A percentile compares a stretch with the other conserved stretches of the same genome.
Evolutionary conservation across 2,888 invertebrate genomes (phyloP).

Genomic region (Cephus runcator): DNA sequence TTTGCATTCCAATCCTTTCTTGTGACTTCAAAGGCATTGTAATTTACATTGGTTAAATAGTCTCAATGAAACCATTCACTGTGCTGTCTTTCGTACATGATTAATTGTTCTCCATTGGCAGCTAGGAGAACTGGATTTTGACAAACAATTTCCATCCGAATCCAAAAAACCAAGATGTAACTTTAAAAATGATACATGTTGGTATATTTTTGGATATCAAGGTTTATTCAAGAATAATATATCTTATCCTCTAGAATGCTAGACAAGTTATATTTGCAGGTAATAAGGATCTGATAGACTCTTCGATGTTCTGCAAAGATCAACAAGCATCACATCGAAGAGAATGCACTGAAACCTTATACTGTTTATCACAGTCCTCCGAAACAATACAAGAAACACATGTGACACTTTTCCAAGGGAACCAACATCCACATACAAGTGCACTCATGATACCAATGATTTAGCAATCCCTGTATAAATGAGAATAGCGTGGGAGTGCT

Average conservation of each 20-base stretch:
- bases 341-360: not conserved
- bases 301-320: not conserved
- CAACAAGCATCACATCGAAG: not conserved
- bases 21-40: slow-evolving; percentile 20
- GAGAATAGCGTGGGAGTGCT: not conserved
- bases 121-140: too few relatives aligned
- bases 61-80: slow-evolving; percentile 35
- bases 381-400: not conserved
- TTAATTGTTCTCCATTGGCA: not conserved
- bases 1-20: not conserved
- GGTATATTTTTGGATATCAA: not conserved
- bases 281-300: not conserved
- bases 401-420: not conserved
- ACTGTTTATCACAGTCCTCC: not conserved
- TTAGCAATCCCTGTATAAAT: not conserved
- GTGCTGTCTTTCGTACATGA: slow-evolving; percentile 19
- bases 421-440: not conserved
- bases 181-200: not conserved
- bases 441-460: not conserved
- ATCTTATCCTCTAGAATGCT: not conserved
- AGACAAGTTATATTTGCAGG: not conserved
- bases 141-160: too few relatives aligned
- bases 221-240: not conserved
- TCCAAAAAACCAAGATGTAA: not conserved
- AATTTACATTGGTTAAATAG: slow-evolving; percentile 31